These are phyloP conservation scores for Tapirus terrestris DNA, from an alignment of 2,113 vertebrate species.

Conservation along the genomic window DNA sequence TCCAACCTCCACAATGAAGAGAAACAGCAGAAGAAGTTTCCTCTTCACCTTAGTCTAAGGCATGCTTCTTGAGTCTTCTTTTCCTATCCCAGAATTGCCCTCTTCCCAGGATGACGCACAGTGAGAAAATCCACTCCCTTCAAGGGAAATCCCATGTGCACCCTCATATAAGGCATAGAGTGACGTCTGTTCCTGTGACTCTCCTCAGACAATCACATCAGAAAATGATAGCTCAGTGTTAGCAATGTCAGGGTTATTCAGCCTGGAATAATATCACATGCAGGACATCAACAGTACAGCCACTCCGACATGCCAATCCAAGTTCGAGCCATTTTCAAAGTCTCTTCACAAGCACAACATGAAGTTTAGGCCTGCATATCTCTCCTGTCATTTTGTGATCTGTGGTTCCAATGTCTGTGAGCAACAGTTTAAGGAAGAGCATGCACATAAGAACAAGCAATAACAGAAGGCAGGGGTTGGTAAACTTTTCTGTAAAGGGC, in stretches of 20 bases:
- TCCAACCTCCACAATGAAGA: neutral
- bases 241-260: neutral
- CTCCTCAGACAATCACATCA: neutral
- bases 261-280: neutral
- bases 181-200: neutral
- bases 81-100: neutral
- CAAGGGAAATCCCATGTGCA: neutral
- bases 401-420: neutral
- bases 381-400: conserved; percentile 26
- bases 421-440: neutral
- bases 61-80: neutral
- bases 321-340: neutral
- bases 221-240: neutral
- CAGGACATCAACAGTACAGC: neutral
- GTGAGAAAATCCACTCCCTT: neutral
- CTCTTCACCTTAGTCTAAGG: neutral
- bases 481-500: neutral
- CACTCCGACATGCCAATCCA: neutral
- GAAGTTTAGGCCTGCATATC: neutral
- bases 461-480: neutral
- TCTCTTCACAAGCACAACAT: neutral
- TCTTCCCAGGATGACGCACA: neutral
- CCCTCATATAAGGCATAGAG: neutral
- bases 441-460: neutral
- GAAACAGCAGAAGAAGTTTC: neutral